phyloP scores from a whole-genome alignment of 2,797 vertebrate species.

The Leptatherina wallacei region DNA sequence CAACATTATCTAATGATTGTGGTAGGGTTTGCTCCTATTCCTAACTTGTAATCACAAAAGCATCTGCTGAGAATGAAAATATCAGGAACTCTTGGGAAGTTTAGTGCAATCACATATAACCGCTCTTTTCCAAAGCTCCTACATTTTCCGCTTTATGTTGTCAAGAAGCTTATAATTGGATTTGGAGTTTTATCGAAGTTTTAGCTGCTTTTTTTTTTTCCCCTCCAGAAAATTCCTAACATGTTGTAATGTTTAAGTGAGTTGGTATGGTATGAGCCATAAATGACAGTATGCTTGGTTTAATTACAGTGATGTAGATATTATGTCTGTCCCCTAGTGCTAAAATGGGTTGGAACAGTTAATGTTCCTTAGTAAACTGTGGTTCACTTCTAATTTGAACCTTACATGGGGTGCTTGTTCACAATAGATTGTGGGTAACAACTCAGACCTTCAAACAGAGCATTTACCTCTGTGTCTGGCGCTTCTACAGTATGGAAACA shows the following conservation, averaged over 20 bases:
- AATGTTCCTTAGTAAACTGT: slow-evolving; percentile 15
- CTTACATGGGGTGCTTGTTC: slow-evolving; percentile 25
- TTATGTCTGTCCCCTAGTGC: not conserved
- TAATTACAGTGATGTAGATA: slow-evolving; percentile 21
- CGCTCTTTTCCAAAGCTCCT: not conserved
- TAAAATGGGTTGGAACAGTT: slow-evolving; percentile 3
- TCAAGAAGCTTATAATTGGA: not conserved
- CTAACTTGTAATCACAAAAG: not conserved
- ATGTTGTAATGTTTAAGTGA: not conserved
- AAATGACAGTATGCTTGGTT: not conserved
- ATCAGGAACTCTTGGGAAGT: not conserved
- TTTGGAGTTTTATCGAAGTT: not conserved
- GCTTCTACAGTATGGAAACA: slow-evolving; percentile 50
- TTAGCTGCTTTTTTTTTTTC: not conserved
- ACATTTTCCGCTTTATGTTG: not conserved
- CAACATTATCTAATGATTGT: too few relatives aligned
- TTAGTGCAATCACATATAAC: not conserved
- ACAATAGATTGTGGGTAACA: slow-evolving; percentile 39
- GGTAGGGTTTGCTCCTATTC: not conserved
- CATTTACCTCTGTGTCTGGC: slow-evolving; percentile 39
- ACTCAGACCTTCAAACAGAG: slow-evolving; percentile 43
- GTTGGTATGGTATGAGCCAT: not conserved
- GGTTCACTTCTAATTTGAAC: slow-evolving; percentile 33
- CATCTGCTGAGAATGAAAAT: not conserved
- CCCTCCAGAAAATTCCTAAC: not conserved